Base-by-base conservation (phyloP, 1,140 invertebrate genomes). In the Danaus melanippus region DNA sequence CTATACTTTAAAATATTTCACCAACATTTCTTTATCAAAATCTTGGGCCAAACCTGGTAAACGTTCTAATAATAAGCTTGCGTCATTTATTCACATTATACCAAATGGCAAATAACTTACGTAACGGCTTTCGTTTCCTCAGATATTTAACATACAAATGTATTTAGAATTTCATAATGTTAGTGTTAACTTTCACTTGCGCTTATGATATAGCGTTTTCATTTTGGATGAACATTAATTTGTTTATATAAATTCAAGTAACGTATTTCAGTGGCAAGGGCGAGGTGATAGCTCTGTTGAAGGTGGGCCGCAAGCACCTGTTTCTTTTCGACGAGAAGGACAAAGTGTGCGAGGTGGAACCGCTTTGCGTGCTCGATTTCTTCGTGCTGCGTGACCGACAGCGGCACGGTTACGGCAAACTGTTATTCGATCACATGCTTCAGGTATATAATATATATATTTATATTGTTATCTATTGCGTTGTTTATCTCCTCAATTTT, bases 291-390 rank as follows among this genome's bases (percentile, higher is more conserved):
- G 96, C 95, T 0, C 84, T 97, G 53, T 80, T 97, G 39, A 97
- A 97, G 88, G 91, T 95, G 9, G 95, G 95, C 46, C 89, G 89
- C 46, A 97, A 97, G 83, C 92, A 93, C 71, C 84, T 97, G 9
- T 97, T 95, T 79, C 88, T 97, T 40, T 94, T 93, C 74, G 94
- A 97, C 78, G 87, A 90, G 64, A 77, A 87, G 51, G 91, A 91
- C 9, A 84, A 89, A 46, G 90, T 92, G 64, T 91, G 91, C 74
- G 93, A 96, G 74, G 88, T 93, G 12, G 89, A 91, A 56, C 92
- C 94, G 1, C 84, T 94, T 8, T 96, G 95, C 73, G 89, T 97
- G 48, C 84, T 97, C 47, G 96, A 97, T 74, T 97, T 97, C 86
- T 97, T 95, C 75, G 89, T 97, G 3, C 92, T 95, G 66, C 93